Evolutionary conservation across 2,797 vertebrate species (phyloP).

Genomic region (Lemur catta): DNA sequence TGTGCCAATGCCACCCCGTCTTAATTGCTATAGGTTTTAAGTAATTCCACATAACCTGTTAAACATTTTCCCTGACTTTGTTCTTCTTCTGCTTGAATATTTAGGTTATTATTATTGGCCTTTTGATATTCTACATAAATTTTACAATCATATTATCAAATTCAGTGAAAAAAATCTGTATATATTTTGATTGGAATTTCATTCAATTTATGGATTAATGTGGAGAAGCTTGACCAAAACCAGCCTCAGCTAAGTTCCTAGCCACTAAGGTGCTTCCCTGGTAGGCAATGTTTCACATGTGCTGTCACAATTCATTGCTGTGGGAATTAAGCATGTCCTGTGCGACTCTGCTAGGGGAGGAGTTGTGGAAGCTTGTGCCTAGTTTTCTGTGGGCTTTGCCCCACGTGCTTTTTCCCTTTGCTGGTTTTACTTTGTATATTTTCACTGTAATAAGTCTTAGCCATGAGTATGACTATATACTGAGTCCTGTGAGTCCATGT

Average conservation of each 20-base stretch:
- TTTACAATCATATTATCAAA: conserved; percentile 6
- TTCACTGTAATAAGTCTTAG: conserved; percentile 29
- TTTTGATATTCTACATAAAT: background rate
- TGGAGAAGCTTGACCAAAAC: background rate
- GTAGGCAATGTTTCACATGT: background rate
- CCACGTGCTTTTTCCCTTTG: background rate
- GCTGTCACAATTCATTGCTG: conserved; percentile 37
- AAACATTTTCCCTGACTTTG: background rate
- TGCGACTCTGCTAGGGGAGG: background rate
- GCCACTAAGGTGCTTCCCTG: background rate
- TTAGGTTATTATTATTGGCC: background rate
- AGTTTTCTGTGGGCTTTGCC: background rate
- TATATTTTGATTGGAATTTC: background rate
- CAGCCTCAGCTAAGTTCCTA: background rate
- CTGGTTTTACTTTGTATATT: background rate
- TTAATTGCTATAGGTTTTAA: background rate
- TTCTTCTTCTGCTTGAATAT: conserved; percentile 16
- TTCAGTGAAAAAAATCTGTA: background rate
- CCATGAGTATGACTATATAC: background rate
- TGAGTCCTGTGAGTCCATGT: background rate
- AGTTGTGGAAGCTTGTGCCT: background rate
- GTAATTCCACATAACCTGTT: background rate
- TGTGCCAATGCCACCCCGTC: background rate
- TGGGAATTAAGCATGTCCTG: background rate
- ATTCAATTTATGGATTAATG: background rate